Evolutionary conservation across 2,888 invertebrate species (phyloP).

Genomic region (Caenorhabditis becei): DNA sequence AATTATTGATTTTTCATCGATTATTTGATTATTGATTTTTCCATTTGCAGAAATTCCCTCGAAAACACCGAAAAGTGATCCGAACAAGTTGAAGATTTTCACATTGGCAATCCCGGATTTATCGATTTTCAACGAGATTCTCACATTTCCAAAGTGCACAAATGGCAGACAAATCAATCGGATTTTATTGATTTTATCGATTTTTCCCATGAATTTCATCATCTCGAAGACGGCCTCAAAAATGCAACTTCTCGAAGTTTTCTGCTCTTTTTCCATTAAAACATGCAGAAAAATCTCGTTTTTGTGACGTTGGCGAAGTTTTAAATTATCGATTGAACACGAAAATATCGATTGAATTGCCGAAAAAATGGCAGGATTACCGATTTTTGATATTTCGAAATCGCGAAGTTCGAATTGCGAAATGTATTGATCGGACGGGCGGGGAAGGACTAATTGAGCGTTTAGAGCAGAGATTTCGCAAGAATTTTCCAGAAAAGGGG

Average conservation of each 20-base stretch:
- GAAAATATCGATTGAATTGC: slow-evolving; percentile 27
- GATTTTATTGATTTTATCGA: slow-evolving; percentile 14
- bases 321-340: slow-evolving; percentile 16
- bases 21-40: no score
- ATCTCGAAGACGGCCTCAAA: slow-evolving; percentile 41
- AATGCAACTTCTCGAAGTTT: slow-evolving; percentile 37
- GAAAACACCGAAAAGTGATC: slow-evolving; percentile 43
- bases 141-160: slow-evolving; percentile 55
- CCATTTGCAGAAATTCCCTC: not conserved
- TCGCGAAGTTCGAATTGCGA: slow-evolving; percentile 45
- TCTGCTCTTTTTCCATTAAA: slow-evolving; percentile 28
- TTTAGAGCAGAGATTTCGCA: slow-evolving; percentile 25
- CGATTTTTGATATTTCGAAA: slow-evolving; percentile 23
- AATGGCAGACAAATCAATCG: slow-evolving; percentile 28
- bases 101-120: slow-evolving; percentile 1
- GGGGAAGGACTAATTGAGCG: slow-evolving; percentile 45
- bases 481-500: no score
- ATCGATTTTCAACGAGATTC: slow-evolving; percentile 35
- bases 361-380: slow-evolving; percentile 3
- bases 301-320: slow-evolving; percentile 25
- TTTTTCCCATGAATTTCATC: slow-evolving; percentile 13
- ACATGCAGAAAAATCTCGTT: slow-evolving; percentile 50
- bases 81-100: slow-evolving; percentile 50
- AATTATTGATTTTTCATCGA: no score
- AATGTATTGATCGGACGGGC: slow-evolving; percentile 28